A percentile compares a stretch with the other conserved stretches of the same genome.
phyloP scores from a whole-genome alignment of 1,140 invertebrate species.

The Neodiprion pinetum region DNA sequence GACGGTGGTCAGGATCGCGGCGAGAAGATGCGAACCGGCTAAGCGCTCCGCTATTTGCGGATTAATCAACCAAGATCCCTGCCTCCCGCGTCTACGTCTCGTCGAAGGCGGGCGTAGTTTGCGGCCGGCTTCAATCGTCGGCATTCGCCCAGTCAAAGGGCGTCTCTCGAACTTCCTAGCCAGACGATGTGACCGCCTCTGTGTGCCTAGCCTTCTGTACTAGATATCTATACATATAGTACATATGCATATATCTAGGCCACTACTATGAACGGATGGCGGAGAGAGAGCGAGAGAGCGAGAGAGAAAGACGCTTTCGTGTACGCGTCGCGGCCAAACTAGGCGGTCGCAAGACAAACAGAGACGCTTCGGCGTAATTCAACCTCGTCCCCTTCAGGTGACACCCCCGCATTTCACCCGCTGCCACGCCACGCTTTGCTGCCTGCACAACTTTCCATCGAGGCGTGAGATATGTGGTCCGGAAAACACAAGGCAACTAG shows the following conservation, averaged over 20 bases:
- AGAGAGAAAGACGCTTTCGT: background rate
- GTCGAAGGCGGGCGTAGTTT: background rate
- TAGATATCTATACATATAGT: background rate
- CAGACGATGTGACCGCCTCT: background rate
- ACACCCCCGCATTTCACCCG: background rate
- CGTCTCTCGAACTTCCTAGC: background rate
- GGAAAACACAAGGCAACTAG: no score
- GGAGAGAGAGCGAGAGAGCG: background rate
- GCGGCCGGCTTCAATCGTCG: background rate
- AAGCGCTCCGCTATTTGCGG: background rate
- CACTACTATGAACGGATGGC: background rate
- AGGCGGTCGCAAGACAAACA: conserved; percentile 18
- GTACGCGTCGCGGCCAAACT: background rate
- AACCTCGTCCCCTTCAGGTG: conserved; percentile 27
- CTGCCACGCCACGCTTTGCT: background rate
- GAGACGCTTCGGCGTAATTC: conserved; percentile 34
- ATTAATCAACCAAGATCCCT: conserved; percentile 15
- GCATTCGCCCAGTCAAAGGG: conserved; percentile 14
- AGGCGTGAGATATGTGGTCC: background rate
- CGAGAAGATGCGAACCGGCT: background rate
- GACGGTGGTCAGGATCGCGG: background rate
- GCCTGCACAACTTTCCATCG: no score
- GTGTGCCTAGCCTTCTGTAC: no score
- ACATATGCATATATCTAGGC: background rate
- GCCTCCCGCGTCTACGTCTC: background rate